phyloP scores from a whole-genome alignment of 2,888 invertebrate genomes.

The Cynaeus angustus region DNA sequence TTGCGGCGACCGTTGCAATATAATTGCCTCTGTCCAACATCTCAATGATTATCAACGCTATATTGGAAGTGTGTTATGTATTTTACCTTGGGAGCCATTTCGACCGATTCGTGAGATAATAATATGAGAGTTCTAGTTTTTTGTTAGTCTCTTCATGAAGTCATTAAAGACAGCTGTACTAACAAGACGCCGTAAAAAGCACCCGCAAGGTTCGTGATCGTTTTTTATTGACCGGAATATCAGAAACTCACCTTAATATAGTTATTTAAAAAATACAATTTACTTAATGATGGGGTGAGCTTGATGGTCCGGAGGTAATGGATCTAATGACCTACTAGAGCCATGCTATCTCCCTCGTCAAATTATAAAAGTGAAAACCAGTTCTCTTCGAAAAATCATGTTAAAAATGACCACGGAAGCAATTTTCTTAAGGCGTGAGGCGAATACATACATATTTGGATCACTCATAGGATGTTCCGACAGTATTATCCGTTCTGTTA shows the following conservation, averaged over 20 bases:
- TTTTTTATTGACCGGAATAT: slow-evolving; percentile 41
- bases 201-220: slow-evolving; percentile 47
- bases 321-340: slow-evolving; percentile 29
- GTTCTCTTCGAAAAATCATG: slow-evolving; percentile 5
- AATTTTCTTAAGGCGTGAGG: too few relatives aligned
- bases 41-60: background rate
- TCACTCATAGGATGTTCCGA: too few relatives aligned
- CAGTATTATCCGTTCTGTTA: too few relatives aligned
- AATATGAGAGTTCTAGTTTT: slow-evolving; percentile 43
- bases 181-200: slow-evolving; percentile 56
- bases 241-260: slow-evolving; percentile 57
- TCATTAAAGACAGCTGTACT: slow-evolving; percentile 61
- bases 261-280: slow-evolving; percentile 60
- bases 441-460: too few relatives aligned
- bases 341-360: slow-evolving; percentile 22
- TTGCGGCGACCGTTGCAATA: too few relatives aligned
- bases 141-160: slow-evolving; percentile 53
- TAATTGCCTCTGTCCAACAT: background rate
- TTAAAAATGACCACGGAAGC: slow-evolving; percentile 20
- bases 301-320: slow-evolving; percentile 41
- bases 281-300: slow-evolving; percentile 57
- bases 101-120: slow-evolving; percentile 38
- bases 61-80: slow-evolving; percentile 10
- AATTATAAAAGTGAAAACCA: slow-evolving; percentile 32
- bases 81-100: slow-evolving; percentile 4